A percentile compares a stretch with the other conserved stretches of the same genome.
Conservation (phyloP, 2,797 vertebrate genomes). For the Pangasius larnaudii region DNA sequence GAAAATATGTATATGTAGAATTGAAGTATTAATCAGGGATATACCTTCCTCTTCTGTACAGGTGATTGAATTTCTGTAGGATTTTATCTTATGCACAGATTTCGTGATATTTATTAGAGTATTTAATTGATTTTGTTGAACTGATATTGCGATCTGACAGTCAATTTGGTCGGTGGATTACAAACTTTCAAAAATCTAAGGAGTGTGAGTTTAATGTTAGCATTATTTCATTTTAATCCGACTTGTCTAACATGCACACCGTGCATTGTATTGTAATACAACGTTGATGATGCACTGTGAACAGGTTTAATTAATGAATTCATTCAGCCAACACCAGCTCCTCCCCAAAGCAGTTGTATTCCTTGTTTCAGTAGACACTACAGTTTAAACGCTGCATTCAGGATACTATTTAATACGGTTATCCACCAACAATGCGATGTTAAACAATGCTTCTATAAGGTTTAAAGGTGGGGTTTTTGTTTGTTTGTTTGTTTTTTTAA, state of each 20-base stretch:
- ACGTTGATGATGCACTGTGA: constrained; percentile 24
- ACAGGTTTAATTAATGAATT: not conserved
- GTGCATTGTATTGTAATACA: not conserved
- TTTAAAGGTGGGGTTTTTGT: not conserved
- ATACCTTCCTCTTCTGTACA: constrained; percentile 30
- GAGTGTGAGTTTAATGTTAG: not conserved
- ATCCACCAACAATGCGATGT: not conserved
- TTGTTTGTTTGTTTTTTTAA: not conserved
- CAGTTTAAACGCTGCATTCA: not conserved
- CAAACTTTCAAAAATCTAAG: not conserved
- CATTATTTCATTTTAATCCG: not conserved
- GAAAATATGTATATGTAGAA: not conserved
- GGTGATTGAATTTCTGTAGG: not conserved
- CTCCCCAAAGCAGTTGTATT: not conserved
- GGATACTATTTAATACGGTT: not conserved
- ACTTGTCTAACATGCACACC: not conserved
- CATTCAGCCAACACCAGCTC: constrained; percentile 4
- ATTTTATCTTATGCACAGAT: constrained; percentile 15
- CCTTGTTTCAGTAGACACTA: not conserved
- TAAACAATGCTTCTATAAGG: not conserved
- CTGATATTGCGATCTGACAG: not conserved
- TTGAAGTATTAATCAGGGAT: constrained; percentile 38
- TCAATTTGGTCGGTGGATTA: not conserved
- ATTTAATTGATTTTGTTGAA: constrained; percentile 20
- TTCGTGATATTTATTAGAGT: constrained; percentile 45